Evolutionary conservation across 2,113 vertebrate species (phyloP), one percentile per base, ranked within the genome.

Genomic region (Strix aluco): DNA sequence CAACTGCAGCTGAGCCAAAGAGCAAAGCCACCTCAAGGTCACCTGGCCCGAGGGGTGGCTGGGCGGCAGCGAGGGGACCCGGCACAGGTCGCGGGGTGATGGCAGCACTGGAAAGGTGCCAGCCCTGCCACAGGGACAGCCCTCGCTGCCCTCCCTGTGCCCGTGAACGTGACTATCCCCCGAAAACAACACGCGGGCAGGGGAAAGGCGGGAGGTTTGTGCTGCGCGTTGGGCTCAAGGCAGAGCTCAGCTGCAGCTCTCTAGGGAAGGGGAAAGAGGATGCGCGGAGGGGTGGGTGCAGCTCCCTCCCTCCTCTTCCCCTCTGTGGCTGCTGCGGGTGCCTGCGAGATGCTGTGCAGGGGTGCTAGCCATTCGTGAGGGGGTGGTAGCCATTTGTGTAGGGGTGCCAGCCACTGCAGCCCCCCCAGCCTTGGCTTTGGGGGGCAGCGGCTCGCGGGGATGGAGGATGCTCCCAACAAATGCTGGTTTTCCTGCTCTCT

Each of bases 1-100:
- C 1, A 6, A 15, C 95, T 82, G 94, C 94, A 94, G 94, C 93
- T 91, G 90, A 97, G 96, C 85, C 96, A 61, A 94, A 73, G 80
- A 95, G 73, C 91, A 89, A 93, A 95, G 90, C 94, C 66, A 66
- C 88, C 73, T 87, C 97, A 97, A 97, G 96, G 96, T 96, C 90
- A 95, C 85, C 42, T 25, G 78, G 87, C 65, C 84, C 1, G 5
- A 26, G 59, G 77, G 74, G 52, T 0, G 22, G 77, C 69, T 47
- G 86, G 20, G 42, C 15, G 4, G 47, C 5, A 11, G 19, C 1
- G 1, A 36, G 81, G 71, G 81, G 44, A 81, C 81, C 40, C 0
- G 0, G n/a, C 0, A 0, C 8, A 40, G 44, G 66, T 21, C 47
- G 36, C 1, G 2, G 44, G 52, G n/a, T 0, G 1, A 25, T 36